Conservation (phyloP, 2,113 vertebrate species). For the Megaceryle torquata region DNA sequence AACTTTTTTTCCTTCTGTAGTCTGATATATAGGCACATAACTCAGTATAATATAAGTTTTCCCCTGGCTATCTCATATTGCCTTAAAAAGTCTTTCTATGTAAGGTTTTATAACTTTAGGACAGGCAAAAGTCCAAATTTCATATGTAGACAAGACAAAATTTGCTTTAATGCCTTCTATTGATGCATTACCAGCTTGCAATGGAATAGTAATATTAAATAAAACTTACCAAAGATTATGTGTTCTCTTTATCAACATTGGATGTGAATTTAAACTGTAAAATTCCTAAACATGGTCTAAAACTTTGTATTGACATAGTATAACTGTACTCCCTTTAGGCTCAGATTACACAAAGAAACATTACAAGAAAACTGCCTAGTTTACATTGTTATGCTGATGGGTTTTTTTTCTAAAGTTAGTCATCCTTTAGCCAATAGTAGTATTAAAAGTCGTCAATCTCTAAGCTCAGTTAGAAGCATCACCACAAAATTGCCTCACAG, state of each 20-base stretch:
- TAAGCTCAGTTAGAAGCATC: neutral
- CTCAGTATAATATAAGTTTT: neutral
- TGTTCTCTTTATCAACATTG: neutral
- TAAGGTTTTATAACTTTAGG: neutral
- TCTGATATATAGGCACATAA: neutral
- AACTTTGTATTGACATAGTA: neutral
- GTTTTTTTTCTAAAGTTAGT: neutral
- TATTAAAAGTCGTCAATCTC: neutral
- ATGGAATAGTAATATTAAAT: neutral
- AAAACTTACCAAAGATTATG: neutral
- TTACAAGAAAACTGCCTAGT: neutral
- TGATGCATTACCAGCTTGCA: neutral
- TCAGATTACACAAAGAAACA: neutral
- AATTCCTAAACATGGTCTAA: neutral
- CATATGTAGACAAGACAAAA: neutral
- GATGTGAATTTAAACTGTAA: neutral
- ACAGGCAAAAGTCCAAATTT: neutral
- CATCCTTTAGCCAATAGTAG: neutral
- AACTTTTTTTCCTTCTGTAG: neutral
- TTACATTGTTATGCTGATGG: neutral
- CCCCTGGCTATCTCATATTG: neutral
- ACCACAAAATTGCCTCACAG: neutral
- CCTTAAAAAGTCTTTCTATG: neutral
- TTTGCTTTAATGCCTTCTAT: neutral
- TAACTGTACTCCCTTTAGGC: neutral